Percentiles rank a stretch among this genome's conserved stretches.
These are phyloP conservation scores for Bombyx mori DNA, from an alignment of 1,140 invertebrate species.

Conservation along the genomic window DNA sequence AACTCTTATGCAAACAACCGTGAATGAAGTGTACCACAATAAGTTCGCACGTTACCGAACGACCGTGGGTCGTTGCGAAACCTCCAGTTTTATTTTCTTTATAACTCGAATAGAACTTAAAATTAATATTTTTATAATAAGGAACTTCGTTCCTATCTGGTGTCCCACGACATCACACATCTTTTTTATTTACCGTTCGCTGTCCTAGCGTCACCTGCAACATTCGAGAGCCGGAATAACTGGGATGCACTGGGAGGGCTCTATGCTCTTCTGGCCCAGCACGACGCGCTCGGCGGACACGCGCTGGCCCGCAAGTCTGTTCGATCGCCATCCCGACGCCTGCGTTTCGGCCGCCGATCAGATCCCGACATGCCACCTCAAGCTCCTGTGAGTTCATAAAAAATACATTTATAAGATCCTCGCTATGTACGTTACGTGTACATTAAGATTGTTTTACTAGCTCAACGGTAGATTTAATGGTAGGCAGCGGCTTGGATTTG, in stretches of 20 bases:
- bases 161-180: too few relatives aligned
- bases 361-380: slow-evolving; percentile 74
- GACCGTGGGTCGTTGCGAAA: too few relatives aligned
- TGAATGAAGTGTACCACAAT: too few relatives aligned
- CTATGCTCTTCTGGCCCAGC: slow-evolving; percentile 73
- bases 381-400: slow-evolving; percentile 40
- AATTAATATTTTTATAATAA: too few relatives aligned
- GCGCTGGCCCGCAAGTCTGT: slow-evolving; percentile 80
- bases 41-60: too few relatives aligned
- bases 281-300: slow-evolving; percentile 74
- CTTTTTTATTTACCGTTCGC: background rate
- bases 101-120: too few relatives aligned
- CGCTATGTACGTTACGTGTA: too few relatives aligned
- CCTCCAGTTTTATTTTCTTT: too few relatives aligned
- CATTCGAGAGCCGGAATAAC: slow-evolving; percentile 32
- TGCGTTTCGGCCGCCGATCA: slow-evolving; percentile 79
- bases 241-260: slow-evolving; percentile 62
- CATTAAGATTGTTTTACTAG: background rate
- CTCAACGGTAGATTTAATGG: too few relatives aligned
- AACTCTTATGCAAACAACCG: too few relatives aligned
- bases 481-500: too few relatives aligned
- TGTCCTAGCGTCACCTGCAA: slow-evolving; percentile 17
- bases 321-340: slow-evolving; percentile 77
- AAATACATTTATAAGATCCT: background rate
- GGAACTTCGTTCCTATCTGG: too few relatives aligned